Evolutionary conservation across 2,113 vertebrate genomes (phyloP).

Genomic region (Theropithecus gelada): DNA sequence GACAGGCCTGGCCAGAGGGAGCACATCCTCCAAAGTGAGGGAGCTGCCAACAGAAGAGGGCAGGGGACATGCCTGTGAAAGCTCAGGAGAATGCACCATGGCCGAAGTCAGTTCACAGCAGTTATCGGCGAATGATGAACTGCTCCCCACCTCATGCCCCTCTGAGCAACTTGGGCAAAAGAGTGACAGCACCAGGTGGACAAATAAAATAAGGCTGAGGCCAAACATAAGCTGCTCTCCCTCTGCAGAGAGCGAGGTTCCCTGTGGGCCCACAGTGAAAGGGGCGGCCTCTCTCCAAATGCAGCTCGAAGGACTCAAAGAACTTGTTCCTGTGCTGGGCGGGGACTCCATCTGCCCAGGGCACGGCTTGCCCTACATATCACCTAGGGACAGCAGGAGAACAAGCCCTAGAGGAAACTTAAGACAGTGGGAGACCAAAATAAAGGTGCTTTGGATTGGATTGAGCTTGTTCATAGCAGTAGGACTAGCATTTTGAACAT

Average conservation of each 20-base stretch:
- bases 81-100: not conserved
- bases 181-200: not conserved
- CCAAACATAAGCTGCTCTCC: not conserved
- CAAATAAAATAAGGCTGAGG: not conserved
- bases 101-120: not conserved
- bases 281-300: not conserved
- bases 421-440: not conserved
- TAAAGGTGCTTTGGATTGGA: not conserved
- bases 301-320: not conserved
- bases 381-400: not conserved
- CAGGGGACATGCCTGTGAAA: not conserved
- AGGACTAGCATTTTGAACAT: not conserved
- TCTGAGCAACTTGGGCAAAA: not conserved
- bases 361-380: not conserved
- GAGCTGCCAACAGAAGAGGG: not conserved
- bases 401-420: not conserved
- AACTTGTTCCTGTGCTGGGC: not conserved
- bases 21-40: not conserved
- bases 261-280: not conserved
- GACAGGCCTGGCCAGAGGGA: not conserved
- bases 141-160: not conserved
- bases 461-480: not conserved
- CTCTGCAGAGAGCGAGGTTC: not conserved
- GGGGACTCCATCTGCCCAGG: accelerated
- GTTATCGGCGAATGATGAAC: not conserved